Conservation (phyloP, 2,888 invertebrate species). For the Caenorhabditis panamensis region DNA sequence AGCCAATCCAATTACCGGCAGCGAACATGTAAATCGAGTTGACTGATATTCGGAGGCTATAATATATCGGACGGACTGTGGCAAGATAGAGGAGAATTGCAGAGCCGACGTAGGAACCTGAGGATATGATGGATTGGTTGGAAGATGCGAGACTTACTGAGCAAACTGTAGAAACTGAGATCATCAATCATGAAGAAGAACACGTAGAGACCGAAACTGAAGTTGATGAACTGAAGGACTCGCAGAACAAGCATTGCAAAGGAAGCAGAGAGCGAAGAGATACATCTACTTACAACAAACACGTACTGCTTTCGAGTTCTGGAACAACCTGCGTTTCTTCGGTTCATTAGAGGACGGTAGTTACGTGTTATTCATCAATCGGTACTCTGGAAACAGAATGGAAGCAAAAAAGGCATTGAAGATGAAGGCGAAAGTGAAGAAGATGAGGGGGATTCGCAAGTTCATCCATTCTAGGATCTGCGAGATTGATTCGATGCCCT, state of each 20-base stretch:
- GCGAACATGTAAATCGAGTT: constrained; percentile 22
- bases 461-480: constrained; percentile 11
- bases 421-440: constrained; percentile 5
- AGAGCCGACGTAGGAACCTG: constrained; percentile 44
- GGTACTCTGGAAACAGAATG: constrained; percentile 9
- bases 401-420: constrained; percentile 24
- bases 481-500: constrained; percentile 21
- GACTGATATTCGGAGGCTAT: constrained; percentile 11
- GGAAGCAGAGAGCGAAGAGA: constrained; percentile 31
- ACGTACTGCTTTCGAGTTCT: constrained; percentile 30
- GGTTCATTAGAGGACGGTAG: constrained; percentile 15
- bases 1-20: constrained; percentile 10
- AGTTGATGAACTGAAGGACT: constrained; percentile 24
- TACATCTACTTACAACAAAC: constrained; percentile 37
- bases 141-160: constrained; percentile 10
- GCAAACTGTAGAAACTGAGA: constrained; percentile 35
- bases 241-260: constrained; percentile 19
- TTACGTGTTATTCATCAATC: constrained; percentile 16
- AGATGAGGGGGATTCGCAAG: constrained; percentile 15
- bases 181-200: constrained; percentile 18
- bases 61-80: constrained; percentile 26
- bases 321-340: neutral
- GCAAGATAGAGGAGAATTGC: constrained; percentile 30
- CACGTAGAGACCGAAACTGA: constrained; percentile 29
- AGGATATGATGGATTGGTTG: neutral